Evolutionary conservation across 2,888 invertebrate species (phyloP).

Genomic region (Epiblema foenella): DNA sequence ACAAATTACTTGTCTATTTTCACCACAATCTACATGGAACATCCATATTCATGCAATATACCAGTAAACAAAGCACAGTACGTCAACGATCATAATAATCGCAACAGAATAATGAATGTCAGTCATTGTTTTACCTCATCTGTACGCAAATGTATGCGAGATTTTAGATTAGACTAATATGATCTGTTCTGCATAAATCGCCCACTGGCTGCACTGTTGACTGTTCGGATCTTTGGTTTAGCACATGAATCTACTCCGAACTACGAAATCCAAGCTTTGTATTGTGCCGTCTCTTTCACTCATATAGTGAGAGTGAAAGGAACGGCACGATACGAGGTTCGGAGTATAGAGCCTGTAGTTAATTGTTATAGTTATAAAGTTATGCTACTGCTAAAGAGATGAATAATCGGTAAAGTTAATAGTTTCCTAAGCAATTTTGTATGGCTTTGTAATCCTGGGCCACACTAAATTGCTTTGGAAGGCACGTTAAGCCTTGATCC

Average conservation of each 20-base stretch:
- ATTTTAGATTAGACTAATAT: conserved; percentile 55
- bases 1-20: conserved; percentile 3
- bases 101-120: conserved; percentile 56
- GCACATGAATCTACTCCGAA: too few species aligned
- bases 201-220: conserved; percentile 40
- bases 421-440: too few species aligned
- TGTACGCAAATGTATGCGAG: conserved; percentile 65
- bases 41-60: conserved; percentile 29
- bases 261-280: too few species aligned
- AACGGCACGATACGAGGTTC: too few species aligned
- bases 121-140: conserved; percentile 64
- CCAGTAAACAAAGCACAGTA: conserved; percentile 37
- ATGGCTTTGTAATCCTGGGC: too few species aligned
- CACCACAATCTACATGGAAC: conserved; percentile 5
- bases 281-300: too few species aligned
- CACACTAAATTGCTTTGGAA: too few species aligned
- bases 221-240: conserved; percentile 1
- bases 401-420: too few species aligned
- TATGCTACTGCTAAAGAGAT: conserved; percentile 5
- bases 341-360: too few species aligned
- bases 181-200: conserved; percentile 40
- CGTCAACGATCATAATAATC: conserved; percentile 49
- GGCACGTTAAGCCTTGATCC: too few species aligned
- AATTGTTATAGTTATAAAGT: not conserved
- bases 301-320: too few species aligned